Evolutionary conservation across 2,888 invertebrate species (phyloP), one percentile per base, ranked within the genome.

Genomic region (Lithophane socia): DNA sequence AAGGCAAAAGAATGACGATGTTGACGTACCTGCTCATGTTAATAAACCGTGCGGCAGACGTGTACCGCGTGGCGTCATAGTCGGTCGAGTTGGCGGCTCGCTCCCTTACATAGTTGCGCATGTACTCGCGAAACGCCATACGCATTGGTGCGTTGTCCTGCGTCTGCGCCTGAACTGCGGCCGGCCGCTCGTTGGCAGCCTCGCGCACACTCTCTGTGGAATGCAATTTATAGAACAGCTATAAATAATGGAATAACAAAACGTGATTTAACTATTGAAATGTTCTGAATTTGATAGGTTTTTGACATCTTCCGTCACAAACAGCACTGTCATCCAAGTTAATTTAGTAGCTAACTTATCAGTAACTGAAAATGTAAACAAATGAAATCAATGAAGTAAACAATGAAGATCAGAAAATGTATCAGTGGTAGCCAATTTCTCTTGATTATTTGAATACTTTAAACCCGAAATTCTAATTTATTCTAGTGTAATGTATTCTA

Each of bases 61-160:
- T 79, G 85, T 89, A 93, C 3, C 91, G 92, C 49, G 72, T 71
- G 10, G 94, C 90, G 74, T 93, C 92, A 86, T 89, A 95, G 82
- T 95, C 94, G 0, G 89, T 89, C 4, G 93, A 92, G 80, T 78
- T 73, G 24, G 88, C 79, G 21, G 94, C 91, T 65, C 95, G 92
- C 10, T 85, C 73, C 3, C 91, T 91, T 0, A 92, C 90, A 24
- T 94, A 83, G 21, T 79, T 80, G 52, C 95, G 93, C 89, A 95
- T 89, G 63, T 93, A 93, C 77, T 94, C 94, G 60, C 94, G 91
- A 86, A 95, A 91, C 1, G 93, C 93, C 12, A 76, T 77, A 9
- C 93, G 92, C 52, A 95, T 85, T 5, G 89, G 77, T 2, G 73
- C 77, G 79, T 83, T 88, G 77, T 91, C 91, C 47, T 68, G 81